Evolutionary conservation across 2,888 invertebrate genomes (phyloP).

Genomic region (Tineola bisselliella): DNA sequence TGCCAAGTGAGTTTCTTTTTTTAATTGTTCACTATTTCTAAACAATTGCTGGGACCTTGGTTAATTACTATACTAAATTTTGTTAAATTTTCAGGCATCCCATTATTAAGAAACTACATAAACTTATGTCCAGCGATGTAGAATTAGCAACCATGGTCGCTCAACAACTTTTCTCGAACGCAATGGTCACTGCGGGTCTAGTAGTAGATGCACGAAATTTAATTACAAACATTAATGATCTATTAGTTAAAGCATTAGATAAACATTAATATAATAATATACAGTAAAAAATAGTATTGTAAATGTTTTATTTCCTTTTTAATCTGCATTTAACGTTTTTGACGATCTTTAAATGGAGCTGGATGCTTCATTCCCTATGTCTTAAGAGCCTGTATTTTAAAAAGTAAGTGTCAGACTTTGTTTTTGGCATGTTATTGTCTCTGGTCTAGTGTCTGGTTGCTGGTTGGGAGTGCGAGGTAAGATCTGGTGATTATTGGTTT

Average conservation of each 20-base stretch:
- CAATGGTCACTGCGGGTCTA: constrained; percentile 95
- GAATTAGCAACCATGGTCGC: constrained; percentile 85
- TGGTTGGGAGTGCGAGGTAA: no score
- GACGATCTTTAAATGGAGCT: no score
- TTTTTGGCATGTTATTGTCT: no score
- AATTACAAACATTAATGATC: constrained; percentile 86
- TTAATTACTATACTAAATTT: neutral
- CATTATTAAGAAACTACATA: constrained; percentile 87
- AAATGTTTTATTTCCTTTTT: neutral
- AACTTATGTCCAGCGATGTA: constrained; percentile 77
- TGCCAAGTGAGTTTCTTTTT: constrained; percentile 73
- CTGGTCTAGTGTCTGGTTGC: no score
- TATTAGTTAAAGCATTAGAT: constrained; percentile 82
- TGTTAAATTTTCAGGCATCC: constrained; percentile 73
- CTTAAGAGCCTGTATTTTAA: no score
- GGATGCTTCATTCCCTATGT: no score
- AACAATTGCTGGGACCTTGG: no score
- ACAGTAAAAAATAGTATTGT: neutral
- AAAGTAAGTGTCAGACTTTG: no score
- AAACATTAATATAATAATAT: constrained; percentile 63
- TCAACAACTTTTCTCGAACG: constrained; percentile 91
- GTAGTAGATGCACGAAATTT: constrained; percentile 90
- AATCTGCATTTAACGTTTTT: neutral
- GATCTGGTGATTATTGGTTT: no score
- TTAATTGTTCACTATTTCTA: no score